Base-by-base conservation (phyloP, 2,113 vertebrate genomes). In the Tachysurus fulvidraco region DNA sequence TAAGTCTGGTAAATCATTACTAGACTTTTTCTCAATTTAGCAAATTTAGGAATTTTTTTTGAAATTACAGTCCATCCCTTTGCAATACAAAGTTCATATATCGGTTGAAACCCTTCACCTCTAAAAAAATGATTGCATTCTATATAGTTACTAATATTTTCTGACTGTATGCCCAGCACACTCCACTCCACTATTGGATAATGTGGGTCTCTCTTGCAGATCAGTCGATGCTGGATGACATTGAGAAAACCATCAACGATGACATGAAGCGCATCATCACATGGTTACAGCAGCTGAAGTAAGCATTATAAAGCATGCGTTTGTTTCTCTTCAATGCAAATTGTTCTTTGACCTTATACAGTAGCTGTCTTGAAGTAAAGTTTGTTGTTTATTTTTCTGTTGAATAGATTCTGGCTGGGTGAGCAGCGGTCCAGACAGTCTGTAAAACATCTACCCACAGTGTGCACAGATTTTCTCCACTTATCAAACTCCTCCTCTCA, bases 281-380 rank as follows among this genome's bases (percentile, higher is more conserved):
- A 85, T 99, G 98, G 97, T 95, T 99, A 46, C 96, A 98, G 69
- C 98, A 99, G 87, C 95, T 99, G 55, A 99, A 98, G 98, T 99
- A 94, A 95, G 90, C 94, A 85, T 16, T 86, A 23, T 8, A 36
- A 36, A 10, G 28, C 74, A 78, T 12, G 1, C 7, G 36, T 57
- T 30, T 50, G 12, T 65, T 36, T 19, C 7, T 36, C 16, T 65
- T 10, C 0, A 50, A 59, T 11, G 25, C 19, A 69, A 41, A 28
- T 54, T 67, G 17, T 46, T 17, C 5, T 19, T 5, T 13, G 46
- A 25, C 14, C 67, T 44, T 13, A 17, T 46, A 59, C 36, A 60
- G 36, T 52, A 21, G 21, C 64, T 54, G 69, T 19, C 9, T 28
- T 64, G 5, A 23, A 25, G 57, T 59, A 21, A 21, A 9, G 6